A percentile compares a stretch with the other conserved stretches of the same genome.
phyloP scores from a whole-genome alignment of 2,797 vertebrate genomes.

The Xiphorhynchus erythropygius region DNA sequence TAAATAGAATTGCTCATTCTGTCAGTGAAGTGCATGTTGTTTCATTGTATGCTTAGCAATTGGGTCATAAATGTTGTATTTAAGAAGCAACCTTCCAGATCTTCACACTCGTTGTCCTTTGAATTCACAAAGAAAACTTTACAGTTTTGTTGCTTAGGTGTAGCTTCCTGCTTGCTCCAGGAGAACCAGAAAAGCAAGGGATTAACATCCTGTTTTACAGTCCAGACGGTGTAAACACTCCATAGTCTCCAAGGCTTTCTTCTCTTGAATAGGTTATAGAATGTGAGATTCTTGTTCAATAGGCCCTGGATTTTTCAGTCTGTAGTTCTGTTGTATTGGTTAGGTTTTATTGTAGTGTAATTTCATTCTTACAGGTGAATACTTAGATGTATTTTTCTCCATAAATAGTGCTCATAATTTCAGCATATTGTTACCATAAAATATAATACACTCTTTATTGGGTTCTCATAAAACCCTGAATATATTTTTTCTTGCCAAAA shows the following conservation, averaged over 20 bases:
- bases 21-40: not conserved
- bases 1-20: not conserved
- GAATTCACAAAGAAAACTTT: not conserved
- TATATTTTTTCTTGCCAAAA: conserved; percentile 40
- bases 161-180: not conserved
- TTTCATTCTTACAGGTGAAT: conserved; percentile 40
- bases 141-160: not conserved
- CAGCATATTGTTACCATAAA: conserved; percentile 38
- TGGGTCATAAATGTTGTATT: not conserved
- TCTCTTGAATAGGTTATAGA: not conserved
- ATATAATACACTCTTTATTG: conserved; percentile 31
- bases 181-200: not conserved
- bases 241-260: not conserved
- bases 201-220: not conserved
- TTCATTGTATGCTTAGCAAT: not conserved
- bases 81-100: not conserved
- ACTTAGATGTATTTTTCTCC: not conserved
- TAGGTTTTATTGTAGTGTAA: not conserved
- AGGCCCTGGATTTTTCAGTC: not conserved
- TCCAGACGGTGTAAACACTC: not conserved
- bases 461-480: conserved; percentile 31
- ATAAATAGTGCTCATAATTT: conserved; percentile 34
- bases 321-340: not conserved
- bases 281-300: not conserved
- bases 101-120: not conserved